A percentile compares a stretch with the other conserved stretches of the same genome.
Evolutionary conservation across 2,797 vertebrate genomes (phyloP).

Genomic region (Loris lydekkerianus): DNA sequence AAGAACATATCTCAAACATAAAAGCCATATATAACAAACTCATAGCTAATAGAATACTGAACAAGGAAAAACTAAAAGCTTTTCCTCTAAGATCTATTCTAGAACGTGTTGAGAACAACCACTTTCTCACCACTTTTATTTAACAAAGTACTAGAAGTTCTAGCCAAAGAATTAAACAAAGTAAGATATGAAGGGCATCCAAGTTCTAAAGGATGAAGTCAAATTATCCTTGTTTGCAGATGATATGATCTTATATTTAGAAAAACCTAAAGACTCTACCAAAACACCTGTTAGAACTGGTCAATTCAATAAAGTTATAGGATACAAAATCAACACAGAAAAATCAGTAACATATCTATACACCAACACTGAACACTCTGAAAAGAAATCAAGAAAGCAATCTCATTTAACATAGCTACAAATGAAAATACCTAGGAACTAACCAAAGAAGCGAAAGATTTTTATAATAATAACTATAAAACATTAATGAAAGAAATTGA

Average conservation of each 20-base stretch:
- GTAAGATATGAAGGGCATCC: background rate
- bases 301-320: background rate
- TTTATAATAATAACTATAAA: background rate
- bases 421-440: background rate
- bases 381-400: background rate
- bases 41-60: background rate
- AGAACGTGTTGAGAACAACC: background rate
- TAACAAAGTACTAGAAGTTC: background rate
- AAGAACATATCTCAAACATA: background rate
- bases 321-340: background rate
- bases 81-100: background rate
- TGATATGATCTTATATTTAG: background rate
- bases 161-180: background rate
- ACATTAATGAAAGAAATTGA: background rate
- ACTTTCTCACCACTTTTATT: background rate
- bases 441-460: background rate
- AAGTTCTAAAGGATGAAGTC: background rate
- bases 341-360: background rate
- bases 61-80: background rate
- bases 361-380: background rate
- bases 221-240: background rate
- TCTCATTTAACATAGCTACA: background rate
- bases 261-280: background rate
- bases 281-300: background rate
- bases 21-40: background rate